phyloP scores from a whole-genome alignment of 2,113 vertebrate genomes.

The Grallaria varia region DNA sequence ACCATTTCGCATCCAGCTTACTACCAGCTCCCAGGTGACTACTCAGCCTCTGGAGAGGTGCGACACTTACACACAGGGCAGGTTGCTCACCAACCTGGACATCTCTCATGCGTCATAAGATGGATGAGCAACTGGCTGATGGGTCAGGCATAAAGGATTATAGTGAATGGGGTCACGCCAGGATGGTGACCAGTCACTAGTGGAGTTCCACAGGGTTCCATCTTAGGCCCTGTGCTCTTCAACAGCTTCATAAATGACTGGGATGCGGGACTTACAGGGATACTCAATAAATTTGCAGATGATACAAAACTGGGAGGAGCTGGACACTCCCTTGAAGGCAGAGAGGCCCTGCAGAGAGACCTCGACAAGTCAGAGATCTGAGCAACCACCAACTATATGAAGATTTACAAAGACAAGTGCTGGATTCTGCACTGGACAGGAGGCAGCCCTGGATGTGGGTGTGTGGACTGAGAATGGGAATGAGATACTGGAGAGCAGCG shows the following conservation, averaged over 20 bases:
- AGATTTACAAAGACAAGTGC: neutral
- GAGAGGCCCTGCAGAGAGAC: neutral
- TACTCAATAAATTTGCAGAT: neutral
- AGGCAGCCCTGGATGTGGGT: neutral
- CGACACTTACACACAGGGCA: neutral
- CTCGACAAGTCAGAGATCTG: neutral
- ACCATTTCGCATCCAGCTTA: neutral
- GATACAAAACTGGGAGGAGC: neutral
- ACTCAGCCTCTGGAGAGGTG: neutral
- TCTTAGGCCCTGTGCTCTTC: neutral
- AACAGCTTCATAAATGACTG: neutral
- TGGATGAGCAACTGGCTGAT: neutral
- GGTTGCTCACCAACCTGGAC: neutral
- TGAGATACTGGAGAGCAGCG: neutral
- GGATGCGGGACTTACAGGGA: neutral
- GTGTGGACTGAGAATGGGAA: neutral
- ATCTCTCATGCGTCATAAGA: fast-evolving
- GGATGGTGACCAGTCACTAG: neutral
- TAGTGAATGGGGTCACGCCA: neutral
- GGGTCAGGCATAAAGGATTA: neutral
- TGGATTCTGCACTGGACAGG: neutral
- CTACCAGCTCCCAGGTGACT: neutral
- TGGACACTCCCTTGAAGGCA: neutral
- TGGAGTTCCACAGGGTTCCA: neutral
- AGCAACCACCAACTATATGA: neutral